Percentiles rank a stretch among this genome's conserved stretches.
Conservation (phyloP, 2,888 invertebrate genomes). For the Drosophila monieri region DNA sequence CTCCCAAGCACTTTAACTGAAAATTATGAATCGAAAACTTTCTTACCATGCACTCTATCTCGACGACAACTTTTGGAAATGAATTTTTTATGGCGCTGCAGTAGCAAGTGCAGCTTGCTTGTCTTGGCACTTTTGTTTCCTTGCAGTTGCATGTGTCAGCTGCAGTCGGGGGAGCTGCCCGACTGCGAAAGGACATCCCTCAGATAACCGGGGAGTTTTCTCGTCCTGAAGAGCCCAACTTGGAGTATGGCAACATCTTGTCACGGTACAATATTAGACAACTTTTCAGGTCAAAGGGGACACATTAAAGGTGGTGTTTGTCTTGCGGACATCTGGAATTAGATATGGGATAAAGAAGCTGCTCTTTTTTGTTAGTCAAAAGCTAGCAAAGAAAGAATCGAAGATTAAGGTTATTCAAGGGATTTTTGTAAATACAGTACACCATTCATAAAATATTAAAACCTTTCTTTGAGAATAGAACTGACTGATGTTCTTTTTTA, state of each 20-base stretch:
- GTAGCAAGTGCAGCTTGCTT: constrained; percentile 36
- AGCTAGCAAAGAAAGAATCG: background rate
- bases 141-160: constrained; percentile 53
- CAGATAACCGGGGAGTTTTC: constrained; percentile 7
- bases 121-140: constrained; percentile 37
- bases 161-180: constrained; percentile 18
- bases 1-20: constrained; percentile 32
- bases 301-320: constrained; percentile 13
- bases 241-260: constrained; percentile 32
- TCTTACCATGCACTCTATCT: constrained; percentile 33
- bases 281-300: constrained; percentile 16
- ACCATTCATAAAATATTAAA: too few species aligned
- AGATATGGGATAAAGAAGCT: background rate
- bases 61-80: constrained; percentile 54
- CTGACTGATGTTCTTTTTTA: background rate
- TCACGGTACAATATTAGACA: constrained; percentile 25
- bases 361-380: background rate
- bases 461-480: too few species aligned
- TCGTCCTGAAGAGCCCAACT: background rate
- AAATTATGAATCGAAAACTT: constrained; percentile 63
- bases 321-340: background rate
- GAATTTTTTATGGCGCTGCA: constrained; percentile 56
- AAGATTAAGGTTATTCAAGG: too few species aligned
- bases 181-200: background rate
- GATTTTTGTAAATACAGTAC: too few species aligned